Conservation (phyloP, 2,797 vertebrate genomes). For the Echeneis naucrates region DNA sequence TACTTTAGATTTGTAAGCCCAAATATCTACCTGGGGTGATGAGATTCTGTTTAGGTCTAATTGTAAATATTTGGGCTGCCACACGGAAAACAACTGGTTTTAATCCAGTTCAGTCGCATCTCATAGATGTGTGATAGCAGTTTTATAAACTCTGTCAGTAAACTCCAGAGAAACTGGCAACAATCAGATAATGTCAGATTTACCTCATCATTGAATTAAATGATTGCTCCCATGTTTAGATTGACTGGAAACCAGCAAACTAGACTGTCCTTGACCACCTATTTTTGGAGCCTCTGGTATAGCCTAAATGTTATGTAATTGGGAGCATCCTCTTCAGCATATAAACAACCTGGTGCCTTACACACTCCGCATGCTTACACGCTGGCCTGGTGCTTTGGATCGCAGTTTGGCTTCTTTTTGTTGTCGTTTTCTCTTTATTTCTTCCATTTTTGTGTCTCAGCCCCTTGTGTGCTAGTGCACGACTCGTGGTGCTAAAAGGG, state of each 20-base stretch:
- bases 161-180: slow-evolving; percentile 80
- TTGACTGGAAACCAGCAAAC: slow-evolving; percentile 84
- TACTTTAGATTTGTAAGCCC: slow-evolving; percentile 65
- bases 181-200: slow-evolving; percentile 82
- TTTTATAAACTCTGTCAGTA: slow-evolving; percentile 82
- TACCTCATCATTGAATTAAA: slow-evolving; percentile 80
- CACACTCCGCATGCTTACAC: slow-evolving; percentile 89
- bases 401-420: slow-evolving; percentile 79
- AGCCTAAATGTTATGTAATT: slow-evolving; percentile 76
- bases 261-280: slow-evolving; percentile 82
- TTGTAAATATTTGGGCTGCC: slow-evolving; percentile 81
- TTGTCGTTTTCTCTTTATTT: slow-evolving; percentile 50
- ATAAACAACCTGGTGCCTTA: slow-evolving; percentile 90
- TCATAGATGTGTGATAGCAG: slow-evolving; percentile 84
- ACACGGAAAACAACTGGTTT: slow-evolving; percentile 78
- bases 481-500: slow-evolving; percentile 80
- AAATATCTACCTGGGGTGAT: slow-evolving; percentile 58
- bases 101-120: slow-evolving; percentile 80
- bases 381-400: slow-evolving; percentile 88
- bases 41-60: slow-evolving; percentile 72
- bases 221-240: slow-evolving; percentile 78
- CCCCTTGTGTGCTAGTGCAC: slow-evolving; percentile 79
- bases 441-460: slow-evolving; percentile 71
- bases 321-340: slow-evolving; percentile 87
- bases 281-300: slow-evolving; percentile 80